phyloP scores from a whole-genome alignment of 2,888 invertebrate species.

The Matsumyia berberina region DNA sequence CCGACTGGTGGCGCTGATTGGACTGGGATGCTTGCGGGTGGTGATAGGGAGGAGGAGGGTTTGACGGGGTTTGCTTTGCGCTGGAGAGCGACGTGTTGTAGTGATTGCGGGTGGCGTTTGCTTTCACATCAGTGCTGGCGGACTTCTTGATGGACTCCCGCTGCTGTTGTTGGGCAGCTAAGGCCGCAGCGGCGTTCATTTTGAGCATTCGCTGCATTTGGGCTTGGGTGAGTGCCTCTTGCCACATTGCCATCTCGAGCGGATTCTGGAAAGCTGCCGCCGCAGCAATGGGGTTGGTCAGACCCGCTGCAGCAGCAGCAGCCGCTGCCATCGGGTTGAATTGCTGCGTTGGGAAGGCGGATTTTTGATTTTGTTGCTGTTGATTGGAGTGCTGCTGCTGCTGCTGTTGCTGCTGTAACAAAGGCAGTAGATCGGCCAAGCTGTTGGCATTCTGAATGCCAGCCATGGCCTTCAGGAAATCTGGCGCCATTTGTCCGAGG shows the following conservation, averaged over 20 bases:
- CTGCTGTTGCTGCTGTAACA: constrained; percentile 83
- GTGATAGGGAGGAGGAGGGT: constrained; percentile 68
- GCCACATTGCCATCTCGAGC: constrained; percentile 87
- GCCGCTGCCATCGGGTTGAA: constrained; percentile 72
- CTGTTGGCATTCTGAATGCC: constrained; percentile 78
- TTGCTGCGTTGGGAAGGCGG: constrained; percentile 71
- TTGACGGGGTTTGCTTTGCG: constrained; percentile 45
- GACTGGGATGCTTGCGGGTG: constrained; percentile 57
- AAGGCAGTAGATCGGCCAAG: constrained; percentile 80
- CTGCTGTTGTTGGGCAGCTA: constrained; percentile 78
- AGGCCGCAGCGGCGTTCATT: constrained; percentile 74
- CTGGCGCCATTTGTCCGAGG: constrained; percentile 84
- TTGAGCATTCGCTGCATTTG: constrained; percentile 84
- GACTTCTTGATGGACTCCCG: constrained; percentile 58
- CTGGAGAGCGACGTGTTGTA: constrained; percentile 34
- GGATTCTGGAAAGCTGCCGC: constrained; percentile 80
- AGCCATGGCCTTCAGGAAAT: constrained; percentile 84
- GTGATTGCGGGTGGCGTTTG: constrained; percentile 42
- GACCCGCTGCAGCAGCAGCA: constrained; percentile 66
- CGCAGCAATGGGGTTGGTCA: constrained; percentile 79
- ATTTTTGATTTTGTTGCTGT: constrained; percentile 72
- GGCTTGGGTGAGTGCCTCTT: constrained; percentile 88
- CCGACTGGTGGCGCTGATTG: constrained; percentile 55
- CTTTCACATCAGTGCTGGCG: constrained; percentile 17
- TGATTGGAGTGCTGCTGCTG: constrained; percentile 60